A percentile compares a stretch with the other conserved stretches of the same genome.
These are phyloP conservation scores for Nomada goodeniana DNA, from an alignment of 2,888 invertebrate genomes.

Conservation along the genomic window DNA sequence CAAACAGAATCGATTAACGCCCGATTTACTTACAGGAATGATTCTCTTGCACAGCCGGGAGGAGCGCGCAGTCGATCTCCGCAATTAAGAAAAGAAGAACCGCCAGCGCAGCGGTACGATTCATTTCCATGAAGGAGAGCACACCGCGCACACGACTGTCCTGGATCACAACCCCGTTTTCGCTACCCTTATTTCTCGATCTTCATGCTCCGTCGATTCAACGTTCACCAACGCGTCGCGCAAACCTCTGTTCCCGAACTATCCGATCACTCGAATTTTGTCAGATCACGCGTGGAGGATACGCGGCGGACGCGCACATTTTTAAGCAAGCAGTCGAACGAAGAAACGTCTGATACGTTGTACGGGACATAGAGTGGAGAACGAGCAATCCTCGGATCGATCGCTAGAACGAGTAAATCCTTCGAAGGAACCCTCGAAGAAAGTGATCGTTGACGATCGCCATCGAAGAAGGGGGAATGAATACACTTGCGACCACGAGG, in stretches of 20 bases:
- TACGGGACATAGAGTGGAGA: not conserved
- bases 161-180: not conserved
- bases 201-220: not conserved
- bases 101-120: slow-evolving; percentile 59
- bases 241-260: not conserved
- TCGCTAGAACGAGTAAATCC: slow-evolving; percentile 48
- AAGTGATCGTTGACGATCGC: slow-evolving; percentile 71
- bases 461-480: slow-evolving; percentile 65
- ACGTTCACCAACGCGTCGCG: not conserved
- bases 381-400: slow-evolving; percentile 59
- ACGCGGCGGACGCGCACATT: slow-evolving; percentile 15
- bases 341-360: not conserved
- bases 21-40: slow-evolving; percentile 74
- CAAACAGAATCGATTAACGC: not conserved
- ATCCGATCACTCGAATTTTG: not conserved
- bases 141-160: slow-evolving; percentile 31
- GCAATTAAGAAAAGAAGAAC: slow-evolving; percentile 66
- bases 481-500: slow-evolving; percentile 46
- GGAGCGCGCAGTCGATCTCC: slow-evolving; percentile 69
- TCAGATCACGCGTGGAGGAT: not conserved
- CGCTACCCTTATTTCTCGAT: slow-evolving; percentile 16
- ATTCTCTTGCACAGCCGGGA: slow-evolving; percentile 73
- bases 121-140: slow-evolving; percentile 60
- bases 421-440: slow-evolving; percentile 69
- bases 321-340: not conserved